phyloP scores from a whole-genome alignment of 1,140 invertebrate species.

The Saccostrea cuccullata region DNA sequence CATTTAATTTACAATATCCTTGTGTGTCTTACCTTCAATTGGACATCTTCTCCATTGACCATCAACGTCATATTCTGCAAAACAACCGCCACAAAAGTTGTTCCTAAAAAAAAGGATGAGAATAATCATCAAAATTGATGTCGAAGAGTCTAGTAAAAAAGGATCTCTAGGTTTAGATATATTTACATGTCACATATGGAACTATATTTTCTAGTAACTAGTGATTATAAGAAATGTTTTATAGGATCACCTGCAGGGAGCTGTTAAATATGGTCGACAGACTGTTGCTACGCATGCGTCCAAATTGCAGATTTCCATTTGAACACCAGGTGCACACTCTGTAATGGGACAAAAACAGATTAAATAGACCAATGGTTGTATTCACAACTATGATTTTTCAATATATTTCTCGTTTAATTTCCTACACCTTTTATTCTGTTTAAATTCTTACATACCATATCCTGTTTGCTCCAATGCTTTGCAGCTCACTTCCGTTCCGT shows the following conservation, averaged over 20 bases:
- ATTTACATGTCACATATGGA: too few relatives aligned
- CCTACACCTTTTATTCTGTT: too few relatives aligned
- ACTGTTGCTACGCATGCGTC: slow-evolving; percentile 18
- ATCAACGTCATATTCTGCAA: slow-evolving; percentile 21
- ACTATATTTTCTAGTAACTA: too few relatives aligned
- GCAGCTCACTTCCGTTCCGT: not conserved
- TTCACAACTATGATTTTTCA: too few relatives aligned
- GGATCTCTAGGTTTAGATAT: too few relatives aligned
- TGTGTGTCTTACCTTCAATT: not conserved
- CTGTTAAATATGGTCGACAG: slow-evolving; percentile 9
- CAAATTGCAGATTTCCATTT: slow-evolving; percentile 8
- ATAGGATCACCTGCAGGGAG: not conserved
- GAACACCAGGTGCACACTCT: not conserved
- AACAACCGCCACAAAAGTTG: slow-evolving; percentile 20
- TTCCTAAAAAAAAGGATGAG: not conserved
- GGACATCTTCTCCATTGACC: slow-evolving; percentile 12
- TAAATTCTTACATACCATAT: not conserved
- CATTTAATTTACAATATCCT: too few relatives aligned
- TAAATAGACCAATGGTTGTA: too few relatives aligned
- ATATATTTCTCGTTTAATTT: too few relatives aligned
- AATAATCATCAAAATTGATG: too few relatives aligned
- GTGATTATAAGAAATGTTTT: too few relatives aligned
- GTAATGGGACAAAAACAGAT: not conserved
- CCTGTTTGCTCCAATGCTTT: slow-evolving; percentile 1
- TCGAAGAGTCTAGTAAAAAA: too few relatives aligned